Conservation (phyloP, 2,888 invertebrate genomes). For the Orthosia incerta region DNA sequence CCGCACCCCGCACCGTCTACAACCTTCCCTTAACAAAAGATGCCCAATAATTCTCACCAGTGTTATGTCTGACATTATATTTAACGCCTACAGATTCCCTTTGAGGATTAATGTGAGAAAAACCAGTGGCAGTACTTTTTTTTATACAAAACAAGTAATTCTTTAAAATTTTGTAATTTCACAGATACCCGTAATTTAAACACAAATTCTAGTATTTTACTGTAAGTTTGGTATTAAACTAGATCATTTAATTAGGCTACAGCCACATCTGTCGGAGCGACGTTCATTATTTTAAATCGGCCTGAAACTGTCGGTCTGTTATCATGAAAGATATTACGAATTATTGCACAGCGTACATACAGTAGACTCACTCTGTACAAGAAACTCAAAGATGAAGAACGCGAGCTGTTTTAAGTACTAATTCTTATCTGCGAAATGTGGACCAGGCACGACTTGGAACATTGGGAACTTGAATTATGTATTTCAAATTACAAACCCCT, state of each 20-base stretch:
- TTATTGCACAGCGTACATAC: neutral
- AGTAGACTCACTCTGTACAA: slow-evolving; percentile 23
- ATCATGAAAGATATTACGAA: slow-evolving; percentile 45
- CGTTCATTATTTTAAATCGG: slow-evolving; percentile 48
- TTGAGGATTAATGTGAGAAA: neutral
- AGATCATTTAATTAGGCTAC: slow-evolving; percentile 41
- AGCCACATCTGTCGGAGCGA: slow-evolving; percentile 26
- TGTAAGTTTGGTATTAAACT: slow-evolving; percentile 19
- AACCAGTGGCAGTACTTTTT: neutral
- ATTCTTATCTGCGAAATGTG: too few relatives aligned
- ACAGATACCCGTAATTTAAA: neutral
- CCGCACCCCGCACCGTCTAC: slow-evolving; percentile 43
- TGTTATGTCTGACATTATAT: slow-evolving; percentile 28
- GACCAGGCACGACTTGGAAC: neutral
- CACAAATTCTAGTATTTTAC: neutral
- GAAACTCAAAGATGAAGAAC: neutral
- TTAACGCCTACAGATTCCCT: slow-evolving; percentile 22
- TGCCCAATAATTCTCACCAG: slow-evolving; percentile 45
- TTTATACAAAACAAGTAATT: neutral
- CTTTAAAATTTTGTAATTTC: neutral
- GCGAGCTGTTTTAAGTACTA: neutral
- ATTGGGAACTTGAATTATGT: too few relatives aligned
- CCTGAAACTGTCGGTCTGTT: slow-evolving; percentile 49
- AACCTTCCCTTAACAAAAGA: slow-evolving; percentile 33
- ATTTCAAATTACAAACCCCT: too few relatives aligned